Base-by-base conservation (phyloP, 2,888 invertebrate genomes). In the Erebia palarica region DNA sequence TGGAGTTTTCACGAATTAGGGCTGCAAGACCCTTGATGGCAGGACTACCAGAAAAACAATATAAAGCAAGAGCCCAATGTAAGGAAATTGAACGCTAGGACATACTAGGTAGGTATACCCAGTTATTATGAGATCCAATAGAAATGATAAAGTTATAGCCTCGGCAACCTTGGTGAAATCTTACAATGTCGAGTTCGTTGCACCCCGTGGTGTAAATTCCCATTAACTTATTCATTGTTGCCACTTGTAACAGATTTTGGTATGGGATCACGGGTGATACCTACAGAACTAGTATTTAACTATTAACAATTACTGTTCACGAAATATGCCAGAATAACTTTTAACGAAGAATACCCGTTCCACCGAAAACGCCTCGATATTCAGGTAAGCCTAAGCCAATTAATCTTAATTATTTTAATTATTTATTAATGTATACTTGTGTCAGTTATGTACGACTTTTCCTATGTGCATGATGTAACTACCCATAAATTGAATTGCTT, bases 161-260 rank as follows among this genome's bases (percentile, higher is more conserved):
- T 65, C 44, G 9, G 55, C 36, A 65, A 55, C 65, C 65, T 65
- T 65, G 65, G 65, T 57, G 55, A 16, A 55, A 42, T 44, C 55
- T 65, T 65, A 65, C 65, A 65, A 65, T 65, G 65, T 65, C 44
- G 55, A 65, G 21, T 58, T 68, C 51, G 64, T 65, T 21, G 58
- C 57, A 64, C 36, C 9, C 42, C 10, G 57, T 47, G 36, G 60
- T 27, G 42, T 47, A n/a, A 42, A 65, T 63, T 47, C 57, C 51
- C 70, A 49, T 70, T 51, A 61, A 63, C 60, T 60, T 67, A 70
- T 61, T 66, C 55, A 66, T 66, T 70, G 66, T 66, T 55, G 47
- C 36, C 65, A 66, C 55, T 61, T 61, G n/a, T 13, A 70, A 66
- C 61, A 70, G 65, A 70, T 63, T 61, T 59, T 65, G 27, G 65